Percentiles rank a stretch among this genome's conserved stretches.
Evolutionary conservation across 2,797 vertebrate species (phyloP).

Genomic region (Protosalanx chinensis): DNA sequence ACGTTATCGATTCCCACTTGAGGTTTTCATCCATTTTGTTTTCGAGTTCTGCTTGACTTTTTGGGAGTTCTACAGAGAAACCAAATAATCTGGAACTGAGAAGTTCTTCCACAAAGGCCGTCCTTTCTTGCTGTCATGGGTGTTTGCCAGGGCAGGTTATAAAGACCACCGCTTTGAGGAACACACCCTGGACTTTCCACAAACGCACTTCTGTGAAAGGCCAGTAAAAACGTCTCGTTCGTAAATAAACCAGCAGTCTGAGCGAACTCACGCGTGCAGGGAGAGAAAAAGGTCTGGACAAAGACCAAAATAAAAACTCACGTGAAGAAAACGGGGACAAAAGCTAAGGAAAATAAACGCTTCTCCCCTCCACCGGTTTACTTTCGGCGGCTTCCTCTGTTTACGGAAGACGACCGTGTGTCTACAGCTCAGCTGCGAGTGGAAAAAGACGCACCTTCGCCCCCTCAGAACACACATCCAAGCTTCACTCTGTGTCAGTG

Average conservation of each 20-base stretch:
- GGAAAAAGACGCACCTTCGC: slow-evolving; percentile 15
- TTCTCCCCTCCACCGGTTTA: slow-evolving; percentile 40
- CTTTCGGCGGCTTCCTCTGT: slow-evolving; percentile 52
- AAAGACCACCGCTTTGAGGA: slow-evolving; percentile 10
- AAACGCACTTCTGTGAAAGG: slow-evolving; percentile 14
- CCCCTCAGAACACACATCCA: slow-evolving; percentile 17
- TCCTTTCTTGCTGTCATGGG: slow-evolving; percentile 20
- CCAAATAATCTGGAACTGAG: neutral
- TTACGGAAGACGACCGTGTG: slow-evolving; percentile 45
- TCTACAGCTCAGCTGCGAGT: neutral
- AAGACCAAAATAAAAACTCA: neutral
- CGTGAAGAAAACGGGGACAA: neutral
- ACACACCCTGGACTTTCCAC: slow-evolving; percentile 13
- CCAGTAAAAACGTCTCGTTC: slow-evolving; percentile 7
- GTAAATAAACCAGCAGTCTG: slow-evolving; percentile 28
- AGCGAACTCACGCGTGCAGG: neutral
- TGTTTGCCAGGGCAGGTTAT: slow-evolving; percentile 4
- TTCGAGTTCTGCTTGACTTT: neutral
- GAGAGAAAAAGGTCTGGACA: slow-evolving; percentile 3
- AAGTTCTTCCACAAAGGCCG: slow-evolving; percentile 6
- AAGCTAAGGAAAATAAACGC: slow-evolving; percentile 18
- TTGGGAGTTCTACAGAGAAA: neutral
- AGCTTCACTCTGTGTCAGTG: neutral
- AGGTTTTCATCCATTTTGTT: neutral
- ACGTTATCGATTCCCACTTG: neutral